phyloP scores from a whole-genome alignment of 2,113 vertebrate species.

The Pteronura brasiliensis region DNA sequence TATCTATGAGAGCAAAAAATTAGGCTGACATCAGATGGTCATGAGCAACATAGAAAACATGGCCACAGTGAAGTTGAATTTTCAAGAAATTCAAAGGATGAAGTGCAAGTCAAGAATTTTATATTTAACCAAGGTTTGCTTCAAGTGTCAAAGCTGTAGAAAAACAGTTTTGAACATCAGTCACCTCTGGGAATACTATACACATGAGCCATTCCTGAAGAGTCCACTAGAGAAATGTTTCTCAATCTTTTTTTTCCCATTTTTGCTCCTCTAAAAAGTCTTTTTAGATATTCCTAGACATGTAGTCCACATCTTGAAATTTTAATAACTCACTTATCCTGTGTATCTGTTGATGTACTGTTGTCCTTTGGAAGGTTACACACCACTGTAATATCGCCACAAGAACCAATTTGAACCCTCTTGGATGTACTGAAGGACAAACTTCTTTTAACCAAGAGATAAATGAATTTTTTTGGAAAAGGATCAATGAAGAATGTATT shows the following conservation, averaged over 20 bases:
- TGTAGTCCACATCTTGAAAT: not conserved
- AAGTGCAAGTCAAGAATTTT: not conserved
- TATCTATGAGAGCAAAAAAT: not conserved
- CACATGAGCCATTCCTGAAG: not conserved
- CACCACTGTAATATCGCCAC: not conserved
- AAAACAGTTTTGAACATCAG: not conserved
- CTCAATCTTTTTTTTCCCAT: not conserved
- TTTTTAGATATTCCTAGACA: not conserved
- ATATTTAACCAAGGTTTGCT: not conserved
- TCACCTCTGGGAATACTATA: not conserved
- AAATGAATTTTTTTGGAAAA: not conserved
- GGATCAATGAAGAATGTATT: not conserved
- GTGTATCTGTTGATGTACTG: not conserved
- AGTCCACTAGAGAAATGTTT: not conserved
- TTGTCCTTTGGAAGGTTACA: not conserved
- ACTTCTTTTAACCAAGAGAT: not conserved
- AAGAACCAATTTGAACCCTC: not conserved
- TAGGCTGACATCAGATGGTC: not conserved
- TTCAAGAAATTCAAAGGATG: not conserved
- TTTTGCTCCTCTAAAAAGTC: not conserved
- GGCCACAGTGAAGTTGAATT: not conserved
- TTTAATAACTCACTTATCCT: not conserved
- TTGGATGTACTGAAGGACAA: not conserved
- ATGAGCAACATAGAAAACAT: not conserved
- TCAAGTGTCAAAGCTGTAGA: not conserved